Conservation (phyloP, 2,888 invertebrate species). For the Habrosyne pyritoides region DNA sequence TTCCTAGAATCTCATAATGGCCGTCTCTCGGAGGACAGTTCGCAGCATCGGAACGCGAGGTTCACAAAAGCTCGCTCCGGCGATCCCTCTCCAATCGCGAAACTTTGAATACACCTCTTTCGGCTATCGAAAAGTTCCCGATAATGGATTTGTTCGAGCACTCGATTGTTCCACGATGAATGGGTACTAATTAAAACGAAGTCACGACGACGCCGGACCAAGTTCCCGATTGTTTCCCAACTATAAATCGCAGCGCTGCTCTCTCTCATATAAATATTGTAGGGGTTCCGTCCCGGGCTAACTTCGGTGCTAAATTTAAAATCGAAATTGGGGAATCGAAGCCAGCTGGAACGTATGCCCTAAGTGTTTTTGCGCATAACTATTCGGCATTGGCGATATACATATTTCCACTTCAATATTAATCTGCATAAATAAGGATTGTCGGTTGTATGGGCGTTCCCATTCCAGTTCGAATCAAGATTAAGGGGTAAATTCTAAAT, state of each 20-base stretch:
- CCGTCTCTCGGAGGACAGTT: conserved; percentile 36
- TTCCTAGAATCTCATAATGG: conserved; percentile 36
- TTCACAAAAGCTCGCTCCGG: conserved; percentile 52
- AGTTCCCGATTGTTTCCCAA: conserved; percentile 77
- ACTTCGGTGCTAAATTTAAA: conserved; percentile 80
- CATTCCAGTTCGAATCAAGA: conserved; percentile 57
- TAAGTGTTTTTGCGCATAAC: conserved; percentile 39
- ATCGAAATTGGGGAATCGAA: conserved; percentile 65
- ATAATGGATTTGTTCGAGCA: conserved; percentile 81
- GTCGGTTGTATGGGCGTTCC: conserved; percentile 38
- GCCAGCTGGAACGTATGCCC: conserved; percentile 39
- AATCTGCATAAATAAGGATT: conserved; percentile 52
- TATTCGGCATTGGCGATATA: conserved; percentile 24
- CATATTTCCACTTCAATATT: conserved; percentile 36
- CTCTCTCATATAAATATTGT: conserved; percentile 77
- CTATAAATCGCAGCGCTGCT: conserved; percentile 75
- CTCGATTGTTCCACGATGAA: conserved; percentile 82
- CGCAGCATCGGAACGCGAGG: conserved; percentile 48
- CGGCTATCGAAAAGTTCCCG: conserved; percentile 81
- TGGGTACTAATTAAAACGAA: conserved; percentile 84
- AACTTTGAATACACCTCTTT: conserved; percentile 80
- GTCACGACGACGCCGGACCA: conserved; percentile 77
- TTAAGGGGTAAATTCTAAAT: conserved; percentile 71
- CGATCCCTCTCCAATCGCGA: conserved; percentile 65
- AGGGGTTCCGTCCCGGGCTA: conserved; percentile 48